These are phyloP conservation scores for Protobothrops mucrosquamatus DNA, from an alignment of 2,113 vertebrate genomes.

Conservation along the genomic window DNA sequence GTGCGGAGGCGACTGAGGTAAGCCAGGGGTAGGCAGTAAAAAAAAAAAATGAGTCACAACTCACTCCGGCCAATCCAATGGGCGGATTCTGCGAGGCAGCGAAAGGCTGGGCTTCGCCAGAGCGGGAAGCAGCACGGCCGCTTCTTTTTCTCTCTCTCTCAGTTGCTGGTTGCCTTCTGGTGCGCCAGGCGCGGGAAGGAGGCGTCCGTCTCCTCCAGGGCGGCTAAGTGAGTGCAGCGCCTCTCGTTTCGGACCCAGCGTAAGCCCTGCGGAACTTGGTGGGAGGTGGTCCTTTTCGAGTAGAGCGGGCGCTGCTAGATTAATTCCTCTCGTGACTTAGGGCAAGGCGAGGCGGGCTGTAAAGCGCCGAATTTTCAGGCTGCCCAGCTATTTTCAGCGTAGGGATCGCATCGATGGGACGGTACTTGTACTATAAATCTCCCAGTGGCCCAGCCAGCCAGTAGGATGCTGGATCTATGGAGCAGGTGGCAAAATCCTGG, in stretches of 20 bases:
- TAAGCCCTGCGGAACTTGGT: background rate
- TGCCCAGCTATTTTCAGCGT: background rate
- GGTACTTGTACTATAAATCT: background rate
- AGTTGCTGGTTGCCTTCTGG: background rate
- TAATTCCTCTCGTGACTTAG: background rate
- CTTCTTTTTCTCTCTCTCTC: background rate
- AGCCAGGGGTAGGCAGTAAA: too few relatives aligned
- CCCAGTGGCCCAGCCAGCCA: background rate
- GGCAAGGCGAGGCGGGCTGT: background rate
- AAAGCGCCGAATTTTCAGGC: too few relatives aligned
- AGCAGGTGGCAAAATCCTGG: background rate
- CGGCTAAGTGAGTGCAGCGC: background rate
- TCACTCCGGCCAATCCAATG: conserved; percentile 2
- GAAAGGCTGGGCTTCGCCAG: background rate
- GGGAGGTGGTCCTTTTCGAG: background rate
- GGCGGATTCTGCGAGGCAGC: background rate
- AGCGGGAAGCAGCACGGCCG: background rate
- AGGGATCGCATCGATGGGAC: background rate
- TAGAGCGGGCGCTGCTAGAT: background rate
- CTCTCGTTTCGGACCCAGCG: background rate
- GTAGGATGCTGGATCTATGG: background rate
- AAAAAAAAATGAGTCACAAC: background rate
- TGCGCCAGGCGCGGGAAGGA: background rate
- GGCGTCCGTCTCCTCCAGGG: background rate
- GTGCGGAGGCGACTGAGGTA: background rate